Base-by-base conservation (phyloP, 2,797 vertebrate species). In the Girardinus metallicus region DNA sequence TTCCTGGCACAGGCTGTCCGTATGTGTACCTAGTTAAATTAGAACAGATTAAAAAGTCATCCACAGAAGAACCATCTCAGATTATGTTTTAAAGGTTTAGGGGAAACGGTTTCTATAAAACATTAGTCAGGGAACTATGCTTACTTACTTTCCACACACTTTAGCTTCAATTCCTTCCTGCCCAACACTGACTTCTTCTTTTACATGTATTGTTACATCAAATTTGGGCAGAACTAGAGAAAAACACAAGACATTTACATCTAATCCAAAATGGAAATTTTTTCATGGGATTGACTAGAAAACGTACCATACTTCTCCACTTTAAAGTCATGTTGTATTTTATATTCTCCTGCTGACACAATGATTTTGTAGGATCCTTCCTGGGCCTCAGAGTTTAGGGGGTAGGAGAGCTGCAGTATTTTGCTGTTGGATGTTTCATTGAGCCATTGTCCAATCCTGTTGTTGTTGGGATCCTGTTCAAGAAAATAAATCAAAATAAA, bases 361-460 rank as follows among this genome's bases (percentile, higher is more conserved):
- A 77, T 87, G 60, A 96, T 71, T 18, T 9, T 43, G 64, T 96
- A 96, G 1, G 0, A 36, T 84, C 96, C 96, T 66, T 89, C n/a
- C 0, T 3, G 84, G 16, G 94, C 95, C 80, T 96, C 95, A 26
- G 95, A 89, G 87, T 93, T 96, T 86, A 96, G 77, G 3, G 88
- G 31, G 76, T 94, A 89, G 74, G 94, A 96, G 31, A 93, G 91
- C 74, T 96, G 94, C 83, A 95, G 53, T 18, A 96, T 95, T 87
- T 88, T 94, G 76, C 88, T 73, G 8, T 76, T 8, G 0, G 94
- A 90, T 1, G 79, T 88, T 36, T 90, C 7, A 5, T 95, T 93
- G 49, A 94, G 60, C 96, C 96, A 96, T 82, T 96, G 95, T 21
- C 90, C 95, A 80, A 96, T 95, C 43, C 88, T 86, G 85, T 96